Conservation (phyloP, 2,888 invertebrate genomes). For the Miltochrista miniata region DNA sequence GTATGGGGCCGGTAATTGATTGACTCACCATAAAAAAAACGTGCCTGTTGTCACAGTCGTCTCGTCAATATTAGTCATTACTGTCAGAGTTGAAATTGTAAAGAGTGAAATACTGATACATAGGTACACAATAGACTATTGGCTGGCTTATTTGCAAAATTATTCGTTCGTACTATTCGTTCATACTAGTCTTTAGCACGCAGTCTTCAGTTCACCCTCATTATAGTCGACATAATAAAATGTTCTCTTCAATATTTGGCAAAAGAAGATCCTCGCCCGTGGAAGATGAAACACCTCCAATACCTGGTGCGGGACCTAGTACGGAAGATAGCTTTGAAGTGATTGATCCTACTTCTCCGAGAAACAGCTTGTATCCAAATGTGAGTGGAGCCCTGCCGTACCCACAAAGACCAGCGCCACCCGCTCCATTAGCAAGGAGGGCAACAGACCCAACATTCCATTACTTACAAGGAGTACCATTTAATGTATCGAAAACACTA, state of each 20-base stretch:
- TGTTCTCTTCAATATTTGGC: slow-evolving; percentile 79
- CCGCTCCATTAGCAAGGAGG: slow-evolving; percentile 40
- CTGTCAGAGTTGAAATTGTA: no score
- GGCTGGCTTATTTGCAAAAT: no score
- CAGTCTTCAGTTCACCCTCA: no score
- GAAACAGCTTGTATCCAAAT: slow-evolving; percentile 63
- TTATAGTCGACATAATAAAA: slow-evolving; percentile 25
- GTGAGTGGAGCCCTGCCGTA: slow-evolving; percentile 49
- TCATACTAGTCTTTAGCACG: no score
- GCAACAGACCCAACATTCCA: slow-evolving; percentile 61
- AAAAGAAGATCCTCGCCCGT: slow-evolving; percentile 75
- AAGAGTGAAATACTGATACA: no score
- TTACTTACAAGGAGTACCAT: slow-evolving; percentile 83
- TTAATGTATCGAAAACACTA: slow-evolving; percentile 75
- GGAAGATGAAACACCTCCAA: slow-evolving; percentile 73
- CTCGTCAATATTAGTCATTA: no score
- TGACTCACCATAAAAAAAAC: no score
- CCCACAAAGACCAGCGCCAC: slow-evolving; percentile 63
- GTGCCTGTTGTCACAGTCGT: no score
- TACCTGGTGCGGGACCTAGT: slow-evolving; percentile 62
- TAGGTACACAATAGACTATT: no score
- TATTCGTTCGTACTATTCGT: no score
- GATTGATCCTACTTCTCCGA: slow-evolving; percentile 56
- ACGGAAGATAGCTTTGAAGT: slow-evolving; percentile 72
- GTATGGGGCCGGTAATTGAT: no score